A percentile compares a stretch with the other conserved stretches of the same genome.
phyloP scores from a whole-genome alignment of 2,888 invertebrate genomes.

The Ormyrus rosae region DNA sequence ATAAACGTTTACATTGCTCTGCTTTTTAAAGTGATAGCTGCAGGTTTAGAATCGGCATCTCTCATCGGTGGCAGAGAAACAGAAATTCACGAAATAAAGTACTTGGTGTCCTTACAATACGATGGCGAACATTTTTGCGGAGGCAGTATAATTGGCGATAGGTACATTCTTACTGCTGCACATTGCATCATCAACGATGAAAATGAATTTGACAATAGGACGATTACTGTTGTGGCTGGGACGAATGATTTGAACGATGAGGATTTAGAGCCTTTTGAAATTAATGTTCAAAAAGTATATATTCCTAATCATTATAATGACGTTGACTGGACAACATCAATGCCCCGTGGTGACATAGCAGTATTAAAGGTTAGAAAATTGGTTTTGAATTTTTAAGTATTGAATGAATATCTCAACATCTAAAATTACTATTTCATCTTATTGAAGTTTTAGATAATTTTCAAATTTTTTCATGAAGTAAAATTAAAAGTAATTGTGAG shows the following conservation, averaged over 20 bases:
- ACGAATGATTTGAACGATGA: constrained; percentile 24
- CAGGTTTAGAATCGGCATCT: constrained; percentile 17
- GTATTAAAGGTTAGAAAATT: constrained; percentile 41
- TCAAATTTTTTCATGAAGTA: no score
- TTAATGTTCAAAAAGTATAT: constrained; percentile 37
- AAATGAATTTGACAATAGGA: constrained; percentile 21
- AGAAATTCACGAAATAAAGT: constrained; percentile 21
- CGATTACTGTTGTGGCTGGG: constrained; percentile 28
- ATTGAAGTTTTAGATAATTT: no score
- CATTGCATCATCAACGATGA: constrained; percentile 47
- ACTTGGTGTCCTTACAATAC: constrained; percentile 36
- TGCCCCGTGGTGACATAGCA: constrained; percentile 45
- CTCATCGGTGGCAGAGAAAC: constrained; percentile 40
- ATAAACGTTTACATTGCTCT: no score
- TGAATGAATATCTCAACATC: no score
- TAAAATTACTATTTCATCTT: no score
- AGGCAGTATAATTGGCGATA: constrained; percentile 42
- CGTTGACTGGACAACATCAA: constrained; percentile 14
- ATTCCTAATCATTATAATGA: constrained; percentile 37
- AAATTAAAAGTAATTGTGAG: background rate
- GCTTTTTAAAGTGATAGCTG: no score
- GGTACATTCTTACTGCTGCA: constrained; percentile 35
- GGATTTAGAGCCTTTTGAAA: background rate
- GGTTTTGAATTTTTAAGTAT: no score
- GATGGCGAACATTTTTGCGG: constrained; percentile 48